These are phyloP conservation scores for Echinops telfairi DNA, from an alignment of 2,113 vertebrate species.

Conservation along the genomic window DNA sequence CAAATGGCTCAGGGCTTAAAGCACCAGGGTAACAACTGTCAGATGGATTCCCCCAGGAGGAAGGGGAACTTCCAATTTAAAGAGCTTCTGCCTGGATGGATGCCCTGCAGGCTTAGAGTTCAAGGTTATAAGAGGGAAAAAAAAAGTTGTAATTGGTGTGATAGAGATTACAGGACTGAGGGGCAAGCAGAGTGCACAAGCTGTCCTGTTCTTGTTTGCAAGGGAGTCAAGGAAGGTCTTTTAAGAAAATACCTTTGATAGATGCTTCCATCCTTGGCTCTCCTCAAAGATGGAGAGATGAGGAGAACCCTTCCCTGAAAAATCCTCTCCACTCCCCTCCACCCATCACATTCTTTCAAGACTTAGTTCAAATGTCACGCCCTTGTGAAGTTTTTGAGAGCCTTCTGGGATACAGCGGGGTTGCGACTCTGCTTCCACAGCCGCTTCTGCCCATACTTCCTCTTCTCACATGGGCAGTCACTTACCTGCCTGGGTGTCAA, in stretches of 20 bases:
- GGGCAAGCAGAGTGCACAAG: not conserved
- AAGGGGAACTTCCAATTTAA: slow-evolving; percentile 8
- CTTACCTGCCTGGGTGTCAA: not conserved
- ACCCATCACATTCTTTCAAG: not conserved
- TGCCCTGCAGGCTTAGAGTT: not conserved
- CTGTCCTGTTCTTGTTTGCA: not conserved
- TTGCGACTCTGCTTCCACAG: not conserved
- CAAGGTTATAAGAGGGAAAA: not conserved
- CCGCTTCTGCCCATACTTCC: not conserved
- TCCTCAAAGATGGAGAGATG: not conserved
- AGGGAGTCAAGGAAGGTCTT: not conserved
- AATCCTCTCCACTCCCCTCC: not conserved
- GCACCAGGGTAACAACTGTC: slow-evolving; percentile 32
- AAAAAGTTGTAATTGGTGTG: not conserved
- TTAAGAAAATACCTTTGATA: not conserved
- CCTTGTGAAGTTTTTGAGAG: not conserved
- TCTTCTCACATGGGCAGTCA: not conserved
- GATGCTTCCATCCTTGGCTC: not conserved
- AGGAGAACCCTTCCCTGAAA: not conserved
- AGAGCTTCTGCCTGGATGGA: not conserved
- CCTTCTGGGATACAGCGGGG: not conserved
- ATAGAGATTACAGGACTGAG: not conserved
- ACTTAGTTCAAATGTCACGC: not conserved
- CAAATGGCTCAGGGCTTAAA: slow-evolving; percentile 18
- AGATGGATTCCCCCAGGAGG: not conserved